Base-by-base conservation (phyloP, 2,797 vertebrate species). In the Pseudocheirus occidentalis region DNA sequence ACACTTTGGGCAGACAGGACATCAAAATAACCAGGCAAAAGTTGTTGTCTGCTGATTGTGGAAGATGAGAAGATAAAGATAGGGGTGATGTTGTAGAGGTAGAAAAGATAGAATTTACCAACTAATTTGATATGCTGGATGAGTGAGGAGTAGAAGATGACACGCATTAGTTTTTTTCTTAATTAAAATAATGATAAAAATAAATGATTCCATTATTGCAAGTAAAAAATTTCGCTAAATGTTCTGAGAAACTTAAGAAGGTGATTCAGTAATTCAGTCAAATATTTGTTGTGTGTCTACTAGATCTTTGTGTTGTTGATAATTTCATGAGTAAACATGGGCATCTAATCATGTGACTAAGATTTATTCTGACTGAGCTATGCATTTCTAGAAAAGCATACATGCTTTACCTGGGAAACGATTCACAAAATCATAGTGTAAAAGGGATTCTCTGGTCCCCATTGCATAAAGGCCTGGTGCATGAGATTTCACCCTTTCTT, bases 121-220 rank as follows among this genome's bases (percentile, higher is more conserved):
- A 9, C 40, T 87, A 27, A 87, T 87, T 46, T 24, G 7, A 87
- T 27, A 11, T 27, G 0, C 18, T 87, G 40, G 40, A 2, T 46
- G 73, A 81, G 29, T 81, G 9, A 81, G 40, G 3, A 46, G 2
- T 62, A 62, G 59, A 46, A 46, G 21, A 81, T 24, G 9, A 81
- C 21, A 81, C 6, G 11, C 6, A 40, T n/a, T 16, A 40, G 62
- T 14, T 66, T 66, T 66, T 73, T 66, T 73, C n/a, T 40, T 46
- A 46, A 10, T 95, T 90, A 90, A 58, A 73, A 91, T 58, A 55
- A 24, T 90, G 7, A 54, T 89, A 93, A 90, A 57, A 53, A 56
- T 92, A 90, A 73, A 31, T 66, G 90, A 10, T 92, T 55, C 56
- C 40, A n/a, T 94, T 91, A 87, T 87, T 53, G 55, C 81, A 53